These are phyloP conservation scores for Drosophila lutescens DNA, from an alignment of 2,888 invertebrate genomes.

Conservation along the genomic window DNA sequence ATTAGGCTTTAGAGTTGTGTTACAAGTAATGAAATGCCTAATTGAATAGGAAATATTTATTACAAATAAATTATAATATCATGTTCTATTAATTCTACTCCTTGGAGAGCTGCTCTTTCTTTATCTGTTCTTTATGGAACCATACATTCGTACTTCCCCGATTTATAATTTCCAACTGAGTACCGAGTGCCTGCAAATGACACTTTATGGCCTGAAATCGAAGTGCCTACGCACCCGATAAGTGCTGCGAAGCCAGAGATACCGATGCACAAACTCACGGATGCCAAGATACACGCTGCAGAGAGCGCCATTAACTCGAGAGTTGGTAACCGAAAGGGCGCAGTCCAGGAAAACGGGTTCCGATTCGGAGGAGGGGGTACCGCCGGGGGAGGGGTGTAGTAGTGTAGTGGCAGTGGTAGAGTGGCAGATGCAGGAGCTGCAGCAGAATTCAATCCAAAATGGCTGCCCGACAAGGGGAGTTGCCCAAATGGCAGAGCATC, in stretches of 20 bases:
- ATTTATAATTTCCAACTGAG: conserved; percentile 18
- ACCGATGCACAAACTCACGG: conserved; percentile 36
- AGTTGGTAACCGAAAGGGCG: conserved; percentile 38
- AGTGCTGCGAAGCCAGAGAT: conserved; percentile 37
- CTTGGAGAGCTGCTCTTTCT: neutral
- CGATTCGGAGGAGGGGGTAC: neutral
- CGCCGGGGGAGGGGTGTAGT: conserved; percentile 4
- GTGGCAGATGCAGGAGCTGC: conserved; percentile 40
- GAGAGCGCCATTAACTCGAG: conserved; percentile 49
- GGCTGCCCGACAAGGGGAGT: conserved; percentile 57
- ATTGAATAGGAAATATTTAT: no score
- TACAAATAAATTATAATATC: no score
- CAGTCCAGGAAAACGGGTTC: conserved; percentile 41
- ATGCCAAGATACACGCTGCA: conserved; percentile 20
- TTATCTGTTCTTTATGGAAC: neutral
- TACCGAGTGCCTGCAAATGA: conserved; percentile 22
- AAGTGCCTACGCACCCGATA: conserved; percentile 44
- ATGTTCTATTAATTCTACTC: neutral
- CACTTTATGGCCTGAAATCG: conserved; percentile 29
- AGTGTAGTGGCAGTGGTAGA: conserved; percentile 1
- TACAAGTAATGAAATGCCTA: neutral
- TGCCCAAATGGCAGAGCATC: conserved; percentile 50
- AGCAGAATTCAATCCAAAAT: conserved; percentile 55
- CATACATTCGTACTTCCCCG: conserved; percentile 1
- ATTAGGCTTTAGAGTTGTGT: neutral